These are phyloP conservation scores for Macaca mulatta DNA, from an alignment of 2,113 vertebrate genomes.

Conservation along the genomic window DNA sequence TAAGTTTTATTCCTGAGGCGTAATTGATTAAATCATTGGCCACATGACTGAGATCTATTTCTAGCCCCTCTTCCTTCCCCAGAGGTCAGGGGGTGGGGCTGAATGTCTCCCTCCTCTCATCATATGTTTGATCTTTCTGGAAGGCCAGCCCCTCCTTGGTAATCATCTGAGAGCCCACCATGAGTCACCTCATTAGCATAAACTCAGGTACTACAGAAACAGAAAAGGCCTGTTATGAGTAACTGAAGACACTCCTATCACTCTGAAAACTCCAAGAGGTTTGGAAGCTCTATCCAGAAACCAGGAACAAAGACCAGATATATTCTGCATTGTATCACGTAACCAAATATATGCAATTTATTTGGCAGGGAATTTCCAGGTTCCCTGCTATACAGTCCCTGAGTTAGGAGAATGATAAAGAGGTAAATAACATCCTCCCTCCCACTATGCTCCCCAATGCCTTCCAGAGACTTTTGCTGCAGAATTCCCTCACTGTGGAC, in stretches of 20 bases:
- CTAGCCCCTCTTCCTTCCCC: neutral
- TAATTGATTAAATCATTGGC: no score
- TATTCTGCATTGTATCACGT: no score
- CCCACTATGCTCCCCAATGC: neutral
- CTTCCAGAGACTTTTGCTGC: neutral
- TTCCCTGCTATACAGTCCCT: neutral
- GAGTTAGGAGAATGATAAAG: neutral
- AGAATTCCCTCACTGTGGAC: neutral
- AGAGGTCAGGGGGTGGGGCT: neutral
- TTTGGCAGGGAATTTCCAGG: no score
- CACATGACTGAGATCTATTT: neutral
- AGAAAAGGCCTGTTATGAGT: neutral
- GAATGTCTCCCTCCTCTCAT: neutral
- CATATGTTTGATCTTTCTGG: neutral
- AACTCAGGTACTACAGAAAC: neutral
- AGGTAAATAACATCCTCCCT: no score
- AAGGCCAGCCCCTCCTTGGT: neutral
- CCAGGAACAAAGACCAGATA: neutral
- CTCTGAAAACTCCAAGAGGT: neutral
- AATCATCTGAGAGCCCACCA: no score
- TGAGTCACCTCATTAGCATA: neutral
- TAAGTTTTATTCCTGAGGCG: no score
- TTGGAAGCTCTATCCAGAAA: neutral
- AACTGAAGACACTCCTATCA: rapidly evolving
- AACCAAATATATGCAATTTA: neutral